Conservation (phyloP, 2,113 vertebrate species). For the Pantherophis guttatus region DNA sequence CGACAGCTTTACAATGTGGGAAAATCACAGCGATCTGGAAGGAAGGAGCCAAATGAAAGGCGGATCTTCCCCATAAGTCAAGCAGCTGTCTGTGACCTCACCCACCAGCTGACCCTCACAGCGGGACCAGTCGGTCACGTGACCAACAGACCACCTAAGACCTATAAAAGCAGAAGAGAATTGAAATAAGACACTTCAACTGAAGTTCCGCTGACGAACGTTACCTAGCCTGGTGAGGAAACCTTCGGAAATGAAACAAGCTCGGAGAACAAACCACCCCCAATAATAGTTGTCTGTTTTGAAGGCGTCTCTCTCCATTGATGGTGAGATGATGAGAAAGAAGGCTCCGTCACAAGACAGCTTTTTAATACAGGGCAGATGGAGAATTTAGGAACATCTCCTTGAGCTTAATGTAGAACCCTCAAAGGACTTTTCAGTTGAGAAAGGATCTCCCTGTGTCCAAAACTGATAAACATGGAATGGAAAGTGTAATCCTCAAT, state of each 20-base stretch:
- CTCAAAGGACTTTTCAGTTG: not conserved
- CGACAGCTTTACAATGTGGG: not conserved
- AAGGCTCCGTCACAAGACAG: not conserved
- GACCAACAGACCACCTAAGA: not conserved
- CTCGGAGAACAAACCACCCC: not conserved
- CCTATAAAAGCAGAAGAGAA: not conserved
- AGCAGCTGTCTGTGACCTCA: not conserved
- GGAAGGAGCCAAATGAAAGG: not conserved
- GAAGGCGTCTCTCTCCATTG: not conserved
- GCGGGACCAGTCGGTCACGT: not conserved
- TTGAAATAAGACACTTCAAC: not conserved
- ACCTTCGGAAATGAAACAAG: not conserved
- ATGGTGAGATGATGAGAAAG: not conserved
- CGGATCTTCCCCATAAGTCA: not conserved
- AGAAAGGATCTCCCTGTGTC: not conserved
- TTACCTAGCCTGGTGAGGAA: not conserved
- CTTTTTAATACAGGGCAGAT: not conserved
- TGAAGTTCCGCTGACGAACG: not conserved
- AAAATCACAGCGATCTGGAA: not conserved
- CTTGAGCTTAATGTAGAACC: not conserved
- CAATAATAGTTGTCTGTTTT: not conserved
- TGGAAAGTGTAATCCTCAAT: not conserved
- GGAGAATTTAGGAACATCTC: not conserved
- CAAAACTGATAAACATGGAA: not conserved
- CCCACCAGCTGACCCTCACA: not conserved